These are phyloP conservation scores for Macaria notata DNA, from an alignment of 2,888 invertebrate genomes.

Conservation along the genomic window DNA sequence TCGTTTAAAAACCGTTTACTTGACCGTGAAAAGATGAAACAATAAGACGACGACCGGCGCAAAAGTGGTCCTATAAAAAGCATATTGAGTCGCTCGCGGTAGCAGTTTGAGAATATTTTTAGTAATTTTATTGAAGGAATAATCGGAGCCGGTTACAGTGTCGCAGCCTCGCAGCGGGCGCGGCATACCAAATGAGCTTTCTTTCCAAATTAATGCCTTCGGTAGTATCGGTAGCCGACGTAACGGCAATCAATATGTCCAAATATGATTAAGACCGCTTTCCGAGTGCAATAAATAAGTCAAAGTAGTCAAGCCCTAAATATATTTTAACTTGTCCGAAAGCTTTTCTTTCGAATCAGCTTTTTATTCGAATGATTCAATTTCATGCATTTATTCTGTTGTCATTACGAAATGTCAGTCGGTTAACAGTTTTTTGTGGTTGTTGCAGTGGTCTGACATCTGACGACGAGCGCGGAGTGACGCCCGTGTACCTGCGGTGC, in stretches of 20 bases:
- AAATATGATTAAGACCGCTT: slow-evolving; percentile 58
- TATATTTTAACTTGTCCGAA: slow-evolving; percentile 23
- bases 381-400: slow-evolving; percentile 8
- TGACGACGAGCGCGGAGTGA: slow-evolving; percentile 83
- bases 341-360: slow-evolving; percentile 9
- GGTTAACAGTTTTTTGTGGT: slow-evolving; percentile 35
- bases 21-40: slow-evolving; percentile 33
- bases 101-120: slow-evolving; percentile 51
- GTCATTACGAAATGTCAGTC: slow-evolving; percentile 9
- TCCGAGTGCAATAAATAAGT: slow-evolving; percentile 35
- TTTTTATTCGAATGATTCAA: slow-evolving; percentile 11
- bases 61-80: slow-evolving; percentile 41
- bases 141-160: slow-evolving; percentile 46
- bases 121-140: slow-evolving; percentile 52
- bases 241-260: slow-evolving; percentile 57
- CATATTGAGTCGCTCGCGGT: slow-evolving; percentile 44
- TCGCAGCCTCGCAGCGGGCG: slow-evolving; percentile 49
- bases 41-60: slow-evolving; percentile 37
- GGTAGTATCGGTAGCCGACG: slow-evolving; percentile 42
- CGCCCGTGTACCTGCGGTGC: slow-evolving; percentile 89
- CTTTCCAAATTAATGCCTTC: slow-evolving; percentile 52
- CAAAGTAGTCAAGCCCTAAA: slow-evolving; percentile 16
- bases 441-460: slow-evolving; percentile 82
- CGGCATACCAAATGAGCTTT: slow-evolving; percentile 65
- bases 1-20: slow-evolving; percentile 31